phyloP scores from a whole-genome alignment of 2,888 invertebrate genomes.

The Baccha elongata region DNA sequence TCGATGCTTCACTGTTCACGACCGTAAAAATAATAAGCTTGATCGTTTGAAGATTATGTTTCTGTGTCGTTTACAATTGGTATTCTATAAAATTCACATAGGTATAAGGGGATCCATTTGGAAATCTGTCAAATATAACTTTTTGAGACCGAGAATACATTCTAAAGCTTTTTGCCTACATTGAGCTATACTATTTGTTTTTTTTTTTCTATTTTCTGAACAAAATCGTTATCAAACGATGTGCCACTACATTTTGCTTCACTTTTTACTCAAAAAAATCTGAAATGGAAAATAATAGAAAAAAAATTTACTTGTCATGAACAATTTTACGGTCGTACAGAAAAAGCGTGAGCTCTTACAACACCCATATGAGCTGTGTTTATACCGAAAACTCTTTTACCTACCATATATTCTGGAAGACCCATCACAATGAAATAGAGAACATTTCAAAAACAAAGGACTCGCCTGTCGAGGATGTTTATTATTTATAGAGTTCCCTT shows the following conservation, averaged over 20 bases:
- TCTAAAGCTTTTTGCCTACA: no score
- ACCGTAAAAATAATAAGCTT: no score
- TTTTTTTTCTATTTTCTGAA: not conserved
- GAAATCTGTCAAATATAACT: no score
- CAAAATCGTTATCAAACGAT: slow-evolving; percentile 9
- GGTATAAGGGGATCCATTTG: no score
- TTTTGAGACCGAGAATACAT: no score
- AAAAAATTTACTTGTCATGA: slow-evolving; percentile 20
- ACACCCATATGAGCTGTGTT: not conserved
- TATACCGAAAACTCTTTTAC: slow-evolving; percentile 13
- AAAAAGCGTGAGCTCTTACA: not conserved
- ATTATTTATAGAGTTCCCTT: slow-evolving; percentile 62
- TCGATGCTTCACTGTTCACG: no score
- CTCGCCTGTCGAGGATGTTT: slow-evolving; percentile 64
- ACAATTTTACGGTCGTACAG: slow-evolving; percentile 20
- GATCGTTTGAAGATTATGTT: no score
- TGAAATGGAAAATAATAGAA: not conserved
- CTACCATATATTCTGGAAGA: slow-evolving; percentile 23
- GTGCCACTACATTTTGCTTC: slow-evolving; percentile 19
- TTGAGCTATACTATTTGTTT: no score
- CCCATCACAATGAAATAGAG: slow-evolving; percentile 10
- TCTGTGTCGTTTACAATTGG: no score
- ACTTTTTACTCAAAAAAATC: slow-evolving; percentile 27
- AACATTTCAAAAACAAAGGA: slow-evolving; percentile 58
- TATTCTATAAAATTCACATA: no score